Evolutionary conservation across 1,140 invertebrate species (phyloP), one percentile per base, ranked within the genome.

Genomic region (Cotesia chilonis): DNA sequence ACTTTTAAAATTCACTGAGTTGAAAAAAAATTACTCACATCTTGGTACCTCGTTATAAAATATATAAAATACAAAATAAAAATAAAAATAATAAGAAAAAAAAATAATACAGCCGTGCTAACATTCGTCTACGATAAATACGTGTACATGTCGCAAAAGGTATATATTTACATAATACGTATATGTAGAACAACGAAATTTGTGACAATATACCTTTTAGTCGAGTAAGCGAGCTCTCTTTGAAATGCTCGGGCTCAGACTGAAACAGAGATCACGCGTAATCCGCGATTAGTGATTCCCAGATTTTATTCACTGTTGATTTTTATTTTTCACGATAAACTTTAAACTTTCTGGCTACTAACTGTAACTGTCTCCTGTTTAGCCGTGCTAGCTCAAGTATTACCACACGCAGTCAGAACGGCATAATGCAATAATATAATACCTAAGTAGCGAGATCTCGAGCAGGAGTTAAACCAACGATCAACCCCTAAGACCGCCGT

Each of bases 161-260:
- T 73, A 47, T 47, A 47, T 47, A 47, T 47, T 77, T 82, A 87
- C 85, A 86, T 85, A 83, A 82, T 87, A 28, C 28, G 28, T 28
- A 28, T 28, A 28, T 28, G 28, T 28, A 28, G 28, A 87, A 84
- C 84, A 84, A 85, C 41, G 41, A 47, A 9, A 47, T 47, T 47
- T 72, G 81, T 85, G 83, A 86, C 84, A 86, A 87, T 85, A 83
- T 87, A 87, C 86, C 86, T 87, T 86, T 85, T 86, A 80, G 85
- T 84, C 83, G 86, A 85, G 77, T 85, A 81, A 85, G 82, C 83
- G 83, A 87, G 82, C 82, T 85, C 87, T 85, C 85, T 82, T 87
- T 81, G 10, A 47, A 83, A 87, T 81, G 80, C 85, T 86, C 83
- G 82, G 85, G 85, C 81, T 86, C 85, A 85, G 81, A 87, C 86